phyloP scores from a whole-genome alignment of 2,113 vertebrate genomes.

The Bungarus multicinctus region DNA sequence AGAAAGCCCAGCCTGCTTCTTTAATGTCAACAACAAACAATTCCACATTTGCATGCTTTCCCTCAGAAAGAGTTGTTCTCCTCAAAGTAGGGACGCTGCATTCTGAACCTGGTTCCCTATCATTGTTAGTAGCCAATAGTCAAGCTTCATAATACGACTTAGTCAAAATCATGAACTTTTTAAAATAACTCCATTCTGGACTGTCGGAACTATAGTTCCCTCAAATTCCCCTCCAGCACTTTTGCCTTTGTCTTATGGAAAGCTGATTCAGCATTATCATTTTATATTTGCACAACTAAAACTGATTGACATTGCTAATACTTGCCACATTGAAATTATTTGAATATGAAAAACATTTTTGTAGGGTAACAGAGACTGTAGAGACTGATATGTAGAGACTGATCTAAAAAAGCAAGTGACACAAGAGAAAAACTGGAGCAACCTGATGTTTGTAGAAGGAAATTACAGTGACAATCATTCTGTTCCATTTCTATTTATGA shows the following conservation, averaged over 20 bases:
- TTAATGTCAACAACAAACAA: neutral
- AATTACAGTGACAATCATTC: neutral
- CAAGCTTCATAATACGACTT: neutral
- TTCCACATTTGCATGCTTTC: neutral
- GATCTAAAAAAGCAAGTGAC: neutral
- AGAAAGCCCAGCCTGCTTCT: neutral
- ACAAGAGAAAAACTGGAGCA: neutral
- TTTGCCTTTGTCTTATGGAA: neutral
- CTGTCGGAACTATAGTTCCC: neutral
- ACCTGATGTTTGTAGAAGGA: neutral
- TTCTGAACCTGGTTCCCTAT: neutral
- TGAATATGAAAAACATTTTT: neutral
- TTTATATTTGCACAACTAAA: neutral
- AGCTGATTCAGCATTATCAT: neutral
- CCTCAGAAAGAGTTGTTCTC: neutral
- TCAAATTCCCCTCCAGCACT: neutral
- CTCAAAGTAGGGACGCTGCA: neutral
- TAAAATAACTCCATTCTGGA: neutral
- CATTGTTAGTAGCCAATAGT: neutral
- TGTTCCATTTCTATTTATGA: neutral
- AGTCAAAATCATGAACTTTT: neutral
- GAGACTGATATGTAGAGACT: neutral
- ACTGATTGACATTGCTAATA: neutral
- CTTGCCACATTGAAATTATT: neutral
- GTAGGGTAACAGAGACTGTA: neutral